Evolutionary conservation across 2,113 vertebrate genomes (phyloP).

Genomic region (Myrmophylax atrothorax): DNA sequence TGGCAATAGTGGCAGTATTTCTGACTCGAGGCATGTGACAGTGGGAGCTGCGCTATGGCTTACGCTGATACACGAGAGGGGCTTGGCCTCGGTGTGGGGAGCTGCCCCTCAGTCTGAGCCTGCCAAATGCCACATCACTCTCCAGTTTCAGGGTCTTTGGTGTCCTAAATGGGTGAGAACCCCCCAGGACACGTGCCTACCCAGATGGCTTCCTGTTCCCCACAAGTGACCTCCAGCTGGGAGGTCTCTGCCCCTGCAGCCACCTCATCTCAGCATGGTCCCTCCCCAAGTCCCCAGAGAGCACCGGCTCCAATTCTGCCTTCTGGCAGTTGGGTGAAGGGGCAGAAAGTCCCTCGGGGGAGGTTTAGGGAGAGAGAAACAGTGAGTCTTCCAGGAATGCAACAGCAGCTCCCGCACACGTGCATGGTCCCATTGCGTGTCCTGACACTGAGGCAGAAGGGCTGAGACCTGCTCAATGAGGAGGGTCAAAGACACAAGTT

Average conservation of each 20-base stretch:
- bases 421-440: neutral
- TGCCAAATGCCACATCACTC: neutral
- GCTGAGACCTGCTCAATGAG: neutral
- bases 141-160: neutral
- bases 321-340: neutral
- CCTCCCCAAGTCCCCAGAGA: neutral
- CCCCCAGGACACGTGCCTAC: neutral
- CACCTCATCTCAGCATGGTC: neutral
- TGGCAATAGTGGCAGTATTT: accelerated
- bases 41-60: neutral
- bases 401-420: accelerated
- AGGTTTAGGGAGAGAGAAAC: neutral
- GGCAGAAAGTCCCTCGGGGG: neutral
- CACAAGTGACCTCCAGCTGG: neutral
- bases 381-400: neutral
- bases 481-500: neutral
- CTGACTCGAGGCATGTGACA: neutral
- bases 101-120: neutral
- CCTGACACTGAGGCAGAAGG: neutral
- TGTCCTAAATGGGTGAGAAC: neutral
- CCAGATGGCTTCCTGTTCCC: neutral
- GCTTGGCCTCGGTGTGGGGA: neutral
- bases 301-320: neutral
- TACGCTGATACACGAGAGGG: accelerated
- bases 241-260: neutral